Evolutionary conservation across 2,888 invertebrate species (phyloP).

Genomic region (Flexamia atlantica): DNA sequence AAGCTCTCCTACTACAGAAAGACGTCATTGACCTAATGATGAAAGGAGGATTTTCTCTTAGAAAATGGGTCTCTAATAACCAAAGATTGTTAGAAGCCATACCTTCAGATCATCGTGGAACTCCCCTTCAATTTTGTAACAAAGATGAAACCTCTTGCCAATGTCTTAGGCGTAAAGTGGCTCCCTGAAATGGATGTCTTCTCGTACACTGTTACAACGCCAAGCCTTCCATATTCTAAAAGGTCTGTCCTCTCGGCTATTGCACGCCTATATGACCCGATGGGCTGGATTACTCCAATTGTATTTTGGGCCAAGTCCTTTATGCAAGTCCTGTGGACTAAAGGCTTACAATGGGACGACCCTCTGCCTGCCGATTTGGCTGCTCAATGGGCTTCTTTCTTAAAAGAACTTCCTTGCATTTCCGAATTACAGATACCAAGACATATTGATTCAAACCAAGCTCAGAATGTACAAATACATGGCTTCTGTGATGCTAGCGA

Average conservation of each 20-base stretch:
- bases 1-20: constrained; percentile 63
- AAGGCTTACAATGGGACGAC: constrained; percentile 60
- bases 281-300: constrained; percentile 45
- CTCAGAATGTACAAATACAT: constrained; percentile 6
- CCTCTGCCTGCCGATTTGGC: constrained; percentile 19
- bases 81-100: constrained; percentile 48
- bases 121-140: constrained; percentile 30
- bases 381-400: constrained; percentile 65
- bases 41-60: constrained; percentile 64
- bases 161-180: constrained; percentile 67
- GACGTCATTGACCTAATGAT: constrained; percentile 65
- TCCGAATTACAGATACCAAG: constrained; percentile 56
- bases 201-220: constrained; percentile 59
- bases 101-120: constrained; percentile 60
- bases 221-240: constrained; percentile 51
- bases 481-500: constrained; percentile 34
- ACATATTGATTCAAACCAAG: background rate
- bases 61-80: constrained; percentile 68
- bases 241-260: constrained; percentile 66
- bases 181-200: constrained; percentile 63
- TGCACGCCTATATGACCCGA: constrained; percentile 59
- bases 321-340: constrained; percentile 58
- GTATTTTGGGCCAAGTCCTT: constrained; percentile 58
- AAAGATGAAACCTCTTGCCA: background rate
- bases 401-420: constrained; percentile 48